Evolutionary conservation across 2,113 vertebrate genomes (phyloP), one percentile per base, ranked within the genome.

Genomic region (Cavia porcellus): DNA sequence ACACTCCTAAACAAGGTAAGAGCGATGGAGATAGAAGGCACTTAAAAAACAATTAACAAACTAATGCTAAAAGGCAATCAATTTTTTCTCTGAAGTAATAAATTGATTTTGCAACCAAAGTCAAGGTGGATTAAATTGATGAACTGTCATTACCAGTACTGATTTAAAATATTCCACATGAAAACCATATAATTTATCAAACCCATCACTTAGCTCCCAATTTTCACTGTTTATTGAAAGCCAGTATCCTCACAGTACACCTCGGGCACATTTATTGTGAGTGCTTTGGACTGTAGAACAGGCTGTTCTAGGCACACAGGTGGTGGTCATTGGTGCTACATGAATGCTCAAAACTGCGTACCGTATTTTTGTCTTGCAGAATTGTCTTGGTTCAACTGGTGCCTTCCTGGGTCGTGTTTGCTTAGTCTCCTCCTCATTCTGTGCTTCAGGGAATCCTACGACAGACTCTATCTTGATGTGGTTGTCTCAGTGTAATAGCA

Each of bases 351-450:
- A 96, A 79, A 14, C 0, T 59, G 57, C 30, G 7, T 97, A 50
- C 75, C 17, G 45, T 50, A 86, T 94, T 97, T 97, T 89, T 98
- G 97, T 95, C 95, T 97, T 99, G 0, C 99, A 99, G 99, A 99
- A 28, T 96, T 99, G 94, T 99, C 99, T 45, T 99, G 99, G 99
- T 98, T 99, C 97, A 99, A 99, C 99, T 99, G 99, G 99, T 99
- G 99, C 98, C 98, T 99, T 85, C 99, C 99, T 0, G 99, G 99
- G 74, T 99, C 99, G 0, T 99, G 99, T 94, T 97, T 99, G 98
- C 99, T 99, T 98, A 99, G 99, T 98, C 99, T 99, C 61, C 98
- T 99, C 94, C 99, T 99, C 98, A 99, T 99, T 97, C 98, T 99
- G 95, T 99, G 99, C 98, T 99, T 99, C 99, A 99, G 99, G 82